phyloP scores from a whole-genome alignment of 2,888 invertebrate genomes.

The Copidosoma aretas region DNA sequence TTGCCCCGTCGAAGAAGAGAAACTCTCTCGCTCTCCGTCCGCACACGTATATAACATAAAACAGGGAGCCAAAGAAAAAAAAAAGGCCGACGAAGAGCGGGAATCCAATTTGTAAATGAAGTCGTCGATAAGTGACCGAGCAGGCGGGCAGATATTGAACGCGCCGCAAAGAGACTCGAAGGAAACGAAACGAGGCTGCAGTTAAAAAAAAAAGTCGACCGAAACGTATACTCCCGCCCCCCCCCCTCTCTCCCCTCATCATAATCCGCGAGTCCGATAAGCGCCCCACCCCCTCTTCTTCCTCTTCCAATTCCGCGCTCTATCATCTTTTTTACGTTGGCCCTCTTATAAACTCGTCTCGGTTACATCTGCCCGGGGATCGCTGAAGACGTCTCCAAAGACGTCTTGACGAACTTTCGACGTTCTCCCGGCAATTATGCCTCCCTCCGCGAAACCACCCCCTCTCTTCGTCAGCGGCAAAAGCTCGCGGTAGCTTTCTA shows the following conservation, averaged over 20 bases:
- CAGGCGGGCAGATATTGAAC: slow-evolving; percentile 40
- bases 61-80: background rate
- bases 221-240: slow-evolving; percentile 22
- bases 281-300: slow-evolving; percentile 25
- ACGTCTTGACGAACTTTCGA: slow-evolving; percentile 37
- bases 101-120: slow-evolving; percentile 56
- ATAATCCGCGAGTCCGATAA: slow-evolving; percentile 25
- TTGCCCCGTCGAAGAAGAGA: slow-evolving; percentile 8
- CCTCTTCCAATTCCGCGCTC: slow-evolving; percentile 23
- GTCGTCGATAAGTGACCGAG: slow-evolving; percentile 54
- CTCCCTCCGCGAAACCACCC: background rate
- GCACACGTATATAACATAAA: background rate
- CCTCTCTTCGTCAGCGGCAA: background rate
- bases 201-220: background rate
- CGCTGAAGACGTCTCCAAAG: slow-evolving; percentile 5
- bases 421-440: slow-evolving; percentile 38
- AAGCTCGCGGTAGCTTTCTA: slow-evolving; percentile 13
- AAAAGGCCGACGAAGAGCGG: slow-evolving; percentile 24
- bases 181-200: background rate
- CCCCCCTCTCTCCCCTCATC: slow-evolving; percentile 17
- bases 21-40: background rate
- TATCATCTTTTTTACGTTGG: slow-evolving; percentile 23
- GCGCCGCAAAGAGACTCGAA: background rate
- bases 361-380: slow-evolving; percentile 17
- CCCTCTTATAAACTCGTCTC: background rate